Evolutionary conservation across 2,113 vertebrate species (phyloP).

Genomic region (Butastur rufipennis): DNA sequence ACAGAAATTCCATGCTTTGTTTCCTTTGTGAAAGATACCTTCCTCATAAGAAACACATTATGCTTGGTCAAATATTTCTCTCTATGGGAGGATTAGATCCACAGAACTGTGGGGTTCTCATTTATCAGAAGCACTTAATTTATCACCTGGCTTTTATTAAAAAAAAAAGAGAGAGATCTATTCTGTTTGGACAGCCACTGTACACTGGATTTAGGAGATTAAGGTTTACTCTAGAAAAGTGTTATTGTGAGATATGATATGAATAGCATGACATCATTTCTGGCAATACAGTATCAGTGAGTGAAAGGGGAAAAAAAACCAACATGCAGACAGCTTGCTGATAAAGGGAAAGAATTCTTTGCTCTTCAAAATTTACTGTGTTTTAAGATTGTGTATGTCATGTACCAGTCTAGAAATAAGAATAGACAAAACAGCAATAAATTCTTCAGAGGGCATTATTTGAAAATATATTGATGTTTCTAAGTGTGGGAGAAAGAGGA

Average conservation of each 20-base stretch:
- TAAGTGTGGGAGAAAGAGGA: not conserved
- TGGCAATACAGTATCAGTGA: slow-evolving; percentile 36
- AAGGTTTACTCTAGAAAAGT: slow-evolving; percentile 45
- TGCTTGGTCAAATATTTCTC: slow-evolving; percentile 49
- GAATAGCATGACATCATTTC: slow-evolving; percentile 58
- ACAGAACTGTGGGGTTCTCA: slow-evolving; percentile 22
- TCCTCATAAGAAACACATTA: slow-evolving; percentile 56
- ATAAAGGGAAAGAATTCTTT: not conserved
- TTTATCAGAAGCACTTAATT: slow-evolving; percentile 69
- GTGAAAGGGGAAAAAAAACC: not conserved
- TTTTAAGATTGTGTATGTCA: not conserved
- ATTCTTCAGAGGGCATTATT: slow-evolving; percentile 11
- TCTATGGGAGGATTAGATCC: slow-evolving; percentile 46
- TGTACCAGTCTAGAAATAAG: slow-evolving; percentile 11
- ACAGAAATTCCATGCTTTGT: slow-evolving; percentile 36
- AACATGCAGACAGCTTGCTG: not conserved
- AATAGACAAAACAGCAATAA: slow-evolving; percentile 46
- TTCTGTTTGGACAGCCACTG: slow-evolving; percentile 51
- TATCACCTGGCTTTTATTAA: slow-evolving; percentile 64
- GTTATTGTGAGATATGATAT: slow-evolving; percentile 67
- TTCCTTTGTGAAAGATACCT: slow-evolving; percentile 42
- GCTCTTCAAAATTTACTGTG: not conserved
- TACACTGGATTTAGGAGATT: slow-evolving; percentile 54
- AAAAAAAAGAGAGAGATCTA: not conserved
- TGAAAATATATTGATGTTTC: not conserved